Base-by-base conservation (phyloP, 2,113 vertebrate species). In the Pycnonotus jocosus region DNA sequence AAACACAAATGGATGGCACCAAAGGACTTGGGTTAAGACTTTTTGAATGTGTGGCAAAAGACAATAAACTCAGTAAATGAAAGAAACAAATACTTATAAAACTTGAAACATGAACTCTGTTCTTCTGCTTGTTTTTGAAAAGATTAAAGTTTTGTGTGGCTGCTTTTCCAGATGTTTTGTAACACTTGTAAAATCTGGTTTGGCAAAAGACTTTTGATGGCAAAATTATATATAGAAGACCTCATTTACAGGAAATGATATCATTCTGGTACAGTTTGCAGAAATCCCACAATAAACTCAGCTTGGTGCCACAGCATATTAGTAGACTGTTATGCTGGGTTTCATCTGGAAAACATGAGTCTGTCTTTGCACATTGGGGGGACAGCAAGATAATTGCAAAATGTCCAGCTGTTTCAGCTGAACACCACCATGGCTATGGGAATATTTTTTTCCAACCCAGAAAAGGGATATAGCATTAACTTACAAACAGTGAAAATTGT, bases 231-330 rank as follows among this genome's bases (percentile, higher is more conserved):
- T 37, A 93, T 84, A 95, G 95, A 95, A 92, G 96, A 96, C 94
- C 94, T 98, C 97, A 97, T 98, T 98, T 97, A 95, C 93, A 97
- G 98, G 97, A 98, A 98, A 98, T 98, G 91, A 91, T 97, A 98
- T 98, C 97, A 96, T 95, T 98, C 88, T 90, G 84, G 97, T 94
- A 78, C 94, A 96, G 90, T 97, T 97, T 97, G 90, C 82, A 98
- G 96, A 97, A 97, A 97, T 97, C 91, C 60, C 97, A 96, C 97
- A 97, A 98, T 98, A 98, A 98, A 97, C 97, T 96, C 98, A 98
- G 98, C 97, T 96, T 97, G 98, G 87, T 96, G 94, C 95, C 96
- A 87, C 86, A 92, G 95, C 45, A 23, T 95, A 96, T 97, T 98
- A 97, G 96, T 82, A 87, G 86, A 86, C 86, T 95, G 93, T 97